phyloP scores from a whole-genome alignment of 2,113 vertebrate genomes.

The Dromiciops gliroides region DNA sequence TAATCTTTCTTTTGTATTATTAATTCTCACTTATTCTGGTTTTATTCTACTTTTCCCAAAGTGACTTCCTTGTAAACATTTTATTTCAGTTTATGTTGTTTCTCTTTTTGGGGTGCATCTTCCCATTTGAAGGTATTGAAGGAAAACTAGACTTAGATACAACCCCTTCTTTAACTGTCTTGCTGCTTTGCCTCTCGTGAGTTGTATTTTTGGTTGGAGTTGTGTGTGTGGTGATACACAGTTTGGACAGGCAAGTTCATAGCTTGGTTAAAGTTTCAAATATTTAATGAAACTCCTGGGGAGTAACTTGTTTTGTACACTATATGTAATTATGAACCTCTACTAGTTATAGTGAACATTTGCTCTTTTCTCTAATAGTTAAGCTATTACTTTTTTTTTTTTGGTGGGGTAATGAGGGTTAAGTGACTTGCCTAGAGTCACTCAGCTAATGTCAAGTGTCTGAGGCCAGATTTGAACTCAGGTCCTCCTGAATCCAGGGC shows the following conservation, averaged over 20 bases:
- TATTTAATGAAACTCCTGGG: background rate
- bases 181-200: background rate
- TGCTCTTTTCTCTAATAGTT: background rate
- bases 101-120: background rate
- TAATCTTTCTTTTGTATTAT: background rate
- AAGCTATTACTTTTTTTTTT: background rate
- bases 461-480: too few relatives aligned
- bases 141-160: background rate
- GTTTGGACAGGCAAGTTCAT: background rate
- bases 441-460: too few relatives aligned
- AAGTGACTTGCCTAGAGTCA: too few relatives aligned
- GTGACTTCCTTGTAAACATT: background rate
- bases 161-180: background rate
- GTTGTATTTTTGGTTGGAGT: background rate
- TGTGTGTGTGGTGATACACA: background rate
- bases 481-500: too few relatives aligned
- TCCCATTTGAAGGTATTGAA: background rate
- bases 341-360: background rate
- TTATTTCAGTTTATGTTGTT: background rate
- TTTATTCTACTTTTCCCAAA: background rate
- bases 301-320: background rate
- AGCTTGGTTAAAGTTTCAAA: background rate
- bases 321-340: constrained; percentile 18
- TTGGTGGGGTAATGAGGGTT: too few relatives aligned
- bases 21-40: background rate